Evolutionary conservation across 2,113 vertebrate species (phyloP).

Genomic region (Catagonus wagneri): DNA sequence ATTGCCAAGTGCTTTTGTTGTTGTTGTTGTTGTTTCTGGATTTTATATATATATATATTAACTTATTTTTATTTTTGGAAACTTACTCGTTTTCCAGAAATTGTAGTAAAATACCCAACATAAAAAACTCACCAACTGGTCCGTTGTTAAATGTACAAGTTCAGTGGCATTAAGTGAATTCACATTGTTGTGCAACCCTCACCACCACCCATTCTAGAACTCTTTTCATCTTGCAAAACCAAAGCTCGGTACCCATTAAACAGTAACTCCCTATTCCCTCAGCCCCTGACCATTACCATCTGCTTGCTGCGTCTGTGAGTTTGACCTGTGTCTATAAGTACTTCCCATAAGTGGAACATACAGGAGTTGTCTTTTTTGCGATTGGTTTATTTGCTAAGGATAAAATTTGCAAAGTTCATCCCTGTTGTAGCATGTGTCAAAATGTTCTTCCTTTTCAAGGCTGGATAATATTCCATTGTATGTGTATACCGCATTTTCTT

Average conservation of each 20-base stretch:
- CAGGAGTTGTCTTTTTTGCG: background rate
- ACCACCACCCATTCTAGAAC: background rate
- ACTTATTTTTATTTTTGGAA: slow-evolving; percentile 7
- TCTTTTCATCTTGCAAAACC: background rate
- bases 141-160: background rate
- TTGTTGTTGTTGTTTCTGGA: background rate
- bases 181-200: background rate
- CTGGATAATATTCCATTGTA: background rate
- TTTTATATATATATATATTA: background rate
- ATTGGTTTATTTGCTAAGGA: background rate
- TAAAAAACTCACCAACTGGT: background rate
- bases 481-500: background rate
- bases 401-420: background rate
- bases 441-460: background rate
- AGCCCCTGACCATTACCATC: background rate
- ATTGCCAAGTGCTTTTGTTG: background rate
- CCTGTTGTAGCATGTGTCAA: background rate
- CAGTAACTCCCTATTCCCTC: background rate
- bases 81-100: background rate
- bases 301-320: background rate
- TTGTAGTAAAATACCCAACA: background rate
- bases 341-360: background rate
- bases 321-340: background rate
- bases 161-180: background rate
- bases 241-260: background rate